These are phyloP conservation scores for Plebejus anna DNA, from an alignment of 2,888 invertebrate species.

Conservation along the genomic window DNA sequence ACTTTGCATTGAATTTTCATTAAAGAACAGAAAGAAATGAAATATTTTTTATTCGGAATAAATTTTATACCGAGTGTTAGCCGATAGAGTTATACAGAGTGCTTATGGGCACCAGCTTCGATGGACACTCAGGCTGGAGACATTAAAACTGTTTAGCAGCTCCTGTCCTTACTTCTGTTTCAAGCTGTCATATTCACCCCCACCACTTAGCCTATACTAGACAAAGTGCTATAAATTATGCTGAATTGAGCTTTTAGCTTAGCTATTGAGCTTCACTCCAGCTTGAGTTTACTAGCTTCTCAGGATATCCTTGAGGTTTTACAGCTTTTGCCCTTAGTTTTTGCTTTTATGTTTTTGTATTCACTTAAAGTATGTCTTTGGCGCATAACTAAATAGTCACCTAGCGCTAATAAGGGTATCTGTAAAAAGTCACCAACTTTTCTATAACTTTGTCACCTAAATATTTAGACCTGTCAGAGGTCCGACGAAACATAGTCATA, in stretches of 20 bases:
- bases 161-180: background rate
- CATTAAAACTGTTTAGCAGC: background rate
- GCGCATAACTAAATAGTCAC: too few species aligned
- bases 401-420: too few species aligned
- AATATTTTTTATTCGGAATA: too few species aligned
- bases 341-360: too few species aligned
- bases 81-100: background rate
- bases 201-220: background rate
- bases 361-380: too few species aligned
- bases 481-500: too few species aligned
- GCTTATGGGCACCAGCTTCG: background rate
- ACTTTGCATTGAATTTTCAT: background rate
- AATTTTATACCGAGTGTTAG: too few species aligned
- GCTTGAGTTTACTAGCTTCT: background rate
- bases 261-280: background rate
- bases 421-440: too few species aligned
- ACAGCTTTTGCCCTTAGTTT: background rate
- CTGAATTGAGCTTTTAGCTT: background rate
- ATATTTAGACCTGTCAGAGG: too few species aligned
- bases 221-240: slow-evolving; percentile 3
- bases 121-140: background rate
- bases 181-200: background rate
- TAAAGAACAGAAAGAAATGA: too few species aligned
- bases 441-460: too few species aligned
- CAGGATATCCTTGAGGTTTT: background rate